These are phyloP conservation scores for Oreocharis arfaki DNA, from an alignment of 2,113 vertebrate species.

Conservation along the genomic window DNA sequence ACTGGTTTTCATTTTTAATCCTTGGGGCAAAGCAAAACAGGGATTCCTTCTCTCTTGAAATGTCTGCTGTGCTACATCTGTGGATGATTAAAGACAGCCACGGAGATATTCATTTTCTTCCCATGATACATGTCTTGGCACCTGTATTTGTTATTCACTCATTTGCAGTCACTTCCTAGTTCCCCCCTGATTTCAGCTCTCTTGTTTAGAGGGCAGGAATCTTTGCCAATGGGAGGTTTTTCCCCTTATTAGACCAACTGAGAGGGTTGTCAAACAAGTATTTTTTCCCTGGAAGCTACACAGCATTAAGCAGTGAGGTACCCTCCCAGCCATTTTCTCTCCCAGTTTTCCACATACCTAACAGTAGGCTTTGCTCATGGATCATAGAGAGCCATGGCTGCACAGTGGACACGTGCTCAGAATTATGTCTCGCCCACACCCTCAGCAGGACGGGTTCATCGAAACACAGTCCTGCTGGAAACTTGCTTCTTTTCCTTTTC, in stretches of 20 bases:
- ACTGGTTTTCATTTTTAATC: not conserved
- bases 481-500: not conserved
- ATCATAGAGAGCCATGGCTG: not conserved
- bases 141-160: not conserved
- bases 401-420: accelerated
- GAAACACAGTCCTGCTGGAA: not conserved
- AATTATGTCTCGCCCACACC: not conserved
- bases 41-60: not conserved
- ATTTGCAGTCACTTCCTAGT: not conserved
- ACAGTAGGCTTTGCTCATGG: not conserved
- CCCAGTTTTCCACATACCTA: not conserved
- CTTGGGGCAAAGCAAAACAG: not conserved
- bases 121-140: not conserved
- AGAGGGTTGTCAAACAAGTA: not conserved
- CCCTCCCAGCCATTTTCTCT: not conserved
- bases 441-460: not conserved
- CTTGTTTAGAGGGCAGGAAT: not conserved
- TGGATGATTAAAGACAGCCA: not conserved
- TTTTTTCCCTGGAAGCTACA: not conserved
- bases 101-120: not conserved
- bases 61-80: not conserved
- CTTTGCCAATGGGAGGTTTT: not conserved
- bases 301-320: not conserved
- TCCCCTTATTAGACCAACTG: not conserved
- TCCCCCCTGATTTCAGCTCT: not conserved